Percentiles rank a stretch among this genome's conserved stretches.
phyloP scores from a whole-genome alignment of 1,140 invertebrate species.

The Camponotus pennsylvanicus region DNA sequence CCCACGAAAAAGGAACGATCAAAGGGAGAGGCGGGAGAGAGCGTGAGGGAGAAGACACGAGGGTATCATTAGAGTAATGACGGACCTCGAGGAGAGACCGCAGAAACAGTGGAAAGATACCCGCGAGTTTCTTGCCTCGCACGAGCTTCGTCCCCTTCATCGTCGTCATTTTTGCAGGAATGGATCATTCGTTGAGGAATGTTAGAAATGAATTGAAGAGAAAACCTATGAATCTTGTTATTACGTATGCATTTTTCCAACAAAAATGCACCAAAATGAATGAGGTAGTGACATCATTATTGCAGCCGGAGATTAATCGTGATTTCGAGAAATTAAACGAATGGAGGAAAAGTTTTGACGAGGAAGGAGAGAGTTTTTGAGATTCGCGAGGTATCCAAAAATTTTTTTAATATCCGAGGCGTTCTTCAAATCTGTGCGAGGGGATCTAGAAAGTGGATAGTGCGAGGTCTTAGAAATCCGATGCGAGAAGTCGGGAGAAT shows the following conservation, averaged over 20 bases:
- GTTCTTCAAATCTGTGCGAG: not conserved
- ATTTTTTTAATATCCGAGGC: not conserved
- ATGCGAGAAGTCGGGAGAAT: not conserved
- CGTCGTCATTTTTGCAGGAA: not conserved
- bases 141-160: conserved; percentile 21
- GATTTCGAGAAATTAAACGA: too few relatives aligned
- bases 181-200: conserved; percentile 18
- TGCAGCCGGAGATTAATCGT: not conserved
- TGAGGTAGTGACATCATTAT: not conserved
- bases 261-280: not conserved
- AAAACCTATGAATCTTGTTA: not conserved
- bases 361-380: not conserved
- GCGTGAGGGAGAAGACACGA: conserved; percentile 54
- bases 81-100: conserved; percentile 68
- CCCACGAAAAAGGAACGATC: conserved; percentile 70
- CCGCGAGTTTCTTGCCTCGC: conserved; percentile 70
- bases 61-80: conserved; percentile 82
- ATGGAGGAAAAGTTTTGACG: too few relatives aligned
- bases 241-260: not conserved
- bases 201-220: not conserved
- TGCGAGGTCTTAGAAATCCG: not conserved
- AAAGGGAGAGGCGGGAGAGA: conserved; percentile 57
- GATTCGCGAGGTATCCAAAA: not conserved
- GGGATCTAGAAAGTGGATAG: not conserved
- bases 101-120: conserved; percentile 67